Percentiles rank a stretch among this genome's conserved stretches.
Evolutionary conservation across 2,797 vertebrate species (phyloP).

Genomic region (Acanthurus lineatus): DNA sequence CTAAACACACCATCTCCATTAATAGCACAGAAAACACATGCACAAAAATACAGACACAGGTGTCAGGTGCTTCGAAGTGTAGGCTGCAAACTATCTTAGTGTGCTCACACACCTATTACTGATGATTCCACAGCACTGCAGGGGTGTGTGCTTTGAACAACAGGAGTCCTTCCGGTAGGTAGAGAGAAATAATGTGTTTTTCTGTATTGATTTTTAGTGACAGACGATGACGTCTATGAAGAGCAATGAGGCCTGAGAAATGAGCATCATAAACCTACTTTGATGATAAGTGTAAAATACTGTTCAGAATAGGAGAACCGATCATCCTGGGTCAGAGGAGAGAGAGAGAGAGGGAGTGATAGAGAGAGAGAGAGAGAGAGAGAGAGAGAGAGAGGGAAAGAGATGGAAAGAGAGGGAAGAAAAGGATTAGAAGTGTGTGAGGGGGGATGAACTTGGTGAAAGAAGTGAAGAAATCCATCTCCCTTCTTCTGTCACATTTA

Average conservation of each 20-base stretch:
- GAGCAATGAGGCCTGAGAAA: slow-evolving; percentile 68
- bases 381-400: not conserved
- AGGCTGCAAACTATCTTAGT: slow-evolving; percentile 3
- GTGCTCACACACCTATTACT: slow-evolving; percentile 35
- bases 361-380: slow-evolving; percentile 3
- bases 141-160: slow-evolving; percentile 43
- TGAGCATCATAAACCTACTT: slow-evolving; percentile 71
- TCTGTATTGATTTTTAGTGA: slow-evolving; percentile 70
- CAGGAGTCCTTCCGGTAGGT: slow-evolving; percentile 16
- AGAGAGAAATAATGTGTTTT: slow-evolving; percentile 35
- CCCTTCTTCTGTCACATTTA: slow-evolving; percentile 62
- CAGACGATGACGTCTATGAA: slow-evolving; percentile 70
- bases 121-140: slow-evolving; percentile 35
- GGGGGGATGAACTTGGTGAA: slow-evolving; percentile 54
- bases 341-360: not conserved
- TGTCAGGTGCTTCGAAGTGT: slow-evolving; percentile 22
- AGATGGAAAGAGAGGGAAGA: not conserved
- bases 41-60: slow-evolving; percentile 8
- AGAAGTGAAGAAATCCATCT: slow-evolving; percentile 65
- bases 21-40: not conserved
- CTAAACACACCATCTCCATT: not conserved
- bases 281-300: slow-evolving; percentile 65
- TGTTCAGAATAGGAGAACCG: slow-evolving; percentile 25
- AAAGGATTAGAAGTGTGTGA: slow-evolving; percentile 49
- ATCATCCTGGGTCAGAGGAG: slow-evolving; percentile 32